phyloP scores from a whole-genome alignment of 2,797 vertebrate genomes.

The Micropoecilia bifurca region DNA sequence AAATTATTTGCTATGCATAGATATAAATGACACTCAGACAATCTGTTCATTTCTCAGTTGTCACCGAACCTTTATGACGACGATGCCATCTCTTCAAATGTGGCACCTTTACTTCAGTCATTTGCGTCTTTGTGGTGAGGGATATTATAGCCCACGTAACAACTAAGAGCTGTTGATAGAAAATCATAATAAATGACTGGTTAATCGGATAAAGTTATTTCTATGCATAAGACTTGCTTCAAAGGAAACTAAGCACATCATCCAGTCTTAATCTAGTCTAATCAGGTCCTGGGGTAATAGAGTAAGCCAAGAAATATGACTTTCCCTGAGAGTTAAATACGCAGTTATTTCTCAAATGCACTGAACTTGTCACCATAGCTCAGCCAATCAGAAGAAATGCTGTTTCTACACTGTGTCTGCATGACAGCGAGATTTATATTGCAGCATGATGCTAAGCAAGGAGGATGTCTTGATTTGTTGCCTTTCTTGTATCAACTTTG shows the following conservation, averaged over 20 bases:
- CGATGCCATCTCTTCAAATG: conserved; percentile 25
- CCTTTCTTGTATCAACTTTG: conserved; percentile 50
- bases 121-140: conserved; percentile 10
- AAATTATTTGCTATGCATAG: conserved; percentile 65
- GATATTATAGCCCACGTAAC: conserved; percentile 26
- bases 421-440: conserved; percentile 58
- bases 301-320: conserved; percentile 41
- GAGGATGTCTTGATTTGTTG: conserved; percentile 48
- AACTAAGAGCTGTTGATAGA: conserved; percentile 34
- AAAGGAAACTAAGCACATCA: conserved; percentile 53
- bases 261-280: conserved; percentile 41
- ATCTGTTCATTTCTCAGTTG: conserved; percentile 49
- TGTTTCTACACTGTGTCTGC: conserved; percentile 59
- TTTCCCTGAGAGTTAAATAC: conserved; percentile 45
- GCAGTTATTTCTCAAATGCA: conserved; percentile 53
- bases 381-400: conserved; percentile 60
- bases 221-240: conserved; percentile 51
- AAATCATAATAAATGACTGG: conserved; percentile 48
- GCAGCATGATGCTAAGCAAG: conserved; percentile 50
- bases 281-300: conserved; percentile 55
- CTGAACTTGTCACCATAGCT: conserved; percentile 63
- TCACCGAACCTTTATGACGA: conserved; percentile 6
- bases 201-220: conserved; percentile 32
- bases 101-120: conserved; percentile 29
- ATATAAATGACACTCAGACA: conserved; percentile 51